Percentiles rank a stretch among this genome's conserved stretches.
Evolutionary conservation across 2,888 invertebrate genomes (phyloP).

Genomic region (Sceliomorpha sp.): DNA sequence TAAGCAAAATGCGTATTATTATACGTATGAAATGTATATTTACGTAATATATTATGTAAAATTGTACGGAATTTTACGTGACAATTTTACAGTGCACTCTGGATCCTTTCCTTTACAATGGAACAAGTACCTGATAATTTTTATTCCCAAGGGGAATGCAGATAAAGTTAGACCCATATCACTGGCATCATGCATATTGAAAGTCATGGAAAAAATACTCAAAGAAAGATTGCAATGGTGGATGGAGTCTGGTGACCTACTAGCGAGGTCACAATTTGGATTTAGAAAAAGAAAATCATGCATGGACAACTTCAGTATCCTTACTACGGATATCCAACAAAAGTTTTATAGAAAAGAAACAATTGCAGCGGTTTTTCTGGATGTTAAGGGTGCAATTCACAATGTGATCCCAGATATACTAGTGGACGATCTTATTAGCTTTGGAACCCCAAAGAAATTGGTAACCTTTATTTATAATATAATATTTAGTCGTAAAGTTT

Average conservation of each 20-base stretch:
- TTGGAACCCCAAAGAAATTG: constrained; percentile 17
- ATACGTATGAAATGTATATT: too few relatives aligned
- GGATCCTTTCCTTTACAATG: constrained; percentile 35
- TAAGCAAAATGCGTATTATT: too few relatives aligned
- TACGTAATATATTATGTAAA: too few relatives aligned
- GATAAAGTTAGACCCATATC: constrained; percentile 39
- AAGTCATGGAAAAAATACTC: constrained; percentile 33
- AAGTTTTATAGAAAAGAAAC: constrained; percentile 28
- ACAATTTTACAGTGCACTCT: too few relatives aligned
- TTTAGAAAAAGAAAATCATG: constrained; percentile 43
- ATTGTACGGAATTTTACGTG: too few relatives aligned
- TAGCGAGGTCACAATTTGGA: constrained; percentile 33
- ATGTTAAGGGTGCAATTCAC: constrained; percentile 40
- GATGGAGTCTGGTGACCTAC: constrained; percentile 18
- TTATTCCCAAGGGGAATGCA: constrained; percentile 35
- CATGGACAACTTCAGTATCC: constrained; percentile 23
- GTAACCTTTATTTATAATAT: constrained; percentile 28
- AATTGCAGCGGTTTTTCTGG: constrained; percentile 23
- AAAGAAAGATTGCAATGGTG: constrained; percentile 27
- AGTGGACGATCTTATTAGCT: constrained; percentile 23
- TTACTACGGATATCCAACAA: constrained; percentile 25
- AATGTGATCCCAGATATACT: constrained; percentile 34
- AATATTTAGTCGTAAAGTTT: too few relatives aligned
- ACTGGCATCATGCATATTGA: constrained; percentile 27
- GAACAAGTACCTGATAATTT: constrained; percentile 26